Conservation (phyloP, 1,140 invertebrate species). For the Anoplolepis gracilipes region DNA sequence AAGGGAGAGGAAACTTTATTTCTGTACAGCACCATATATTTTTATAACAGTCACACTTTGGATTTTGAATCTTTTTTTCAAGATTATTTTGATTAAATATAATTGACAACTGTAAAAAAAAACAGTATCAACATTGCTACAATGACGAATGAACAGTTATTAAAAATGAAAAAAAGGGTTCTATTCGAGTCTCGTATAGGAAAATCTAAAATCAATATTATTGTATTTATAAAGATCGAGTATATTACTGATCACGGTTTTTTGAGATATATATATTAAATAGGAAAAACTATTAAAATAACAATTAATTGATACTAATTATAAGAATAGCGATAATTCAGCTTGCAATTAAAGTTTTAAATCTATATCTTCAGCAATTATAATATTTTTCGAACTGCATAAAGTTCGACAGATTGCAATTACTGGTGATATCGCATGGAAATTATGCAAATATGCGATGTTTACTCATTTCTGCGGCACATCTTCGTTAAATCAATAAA, state of each 20-base stretch:
- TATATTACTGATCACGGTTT: neutral
- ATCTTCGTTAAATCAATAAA: conserved; percentile 67
- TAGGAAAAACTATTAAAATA: neutral
- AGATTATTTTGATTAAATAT: neutral
- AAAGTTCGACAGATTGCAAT: conserved; percentile 46
- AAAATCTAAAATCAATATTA: no score
- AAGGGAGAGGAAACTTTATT: neutral
- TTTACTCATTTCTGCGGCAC: conserved; percentile 45
- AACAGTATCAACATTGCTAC: neutral
- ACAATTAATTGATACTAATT: conserved; percentile 9
- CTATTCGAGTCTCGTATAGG: neutral
- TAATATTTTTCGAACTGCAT: conserved; percentile 34
- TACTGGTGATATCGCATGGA: conserved; percentile 29
- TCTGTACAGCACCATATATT: neutral
- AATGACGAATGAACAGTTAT: neutral
- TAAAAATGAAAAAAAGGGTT: conserved; percentile 19
- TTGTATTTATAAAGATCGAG: neutral
- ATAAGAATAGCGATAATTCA: neutral
- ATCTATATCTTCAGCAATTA: neutral
- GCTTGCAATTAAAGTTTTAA: neutral
- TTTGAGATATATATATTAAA: neutral
- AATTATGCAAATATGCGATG: conserved; percentile 46
- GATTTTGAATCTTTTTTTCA: neutral
- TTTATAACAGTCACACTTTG: neutral
- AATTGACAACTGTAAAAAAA: neutral